Evolutionary conservation across 1,140 invertebrate species (phyloP), one percentile per base, ranked within the genome.

Genomic region (Drosophila busckii): DNA sequence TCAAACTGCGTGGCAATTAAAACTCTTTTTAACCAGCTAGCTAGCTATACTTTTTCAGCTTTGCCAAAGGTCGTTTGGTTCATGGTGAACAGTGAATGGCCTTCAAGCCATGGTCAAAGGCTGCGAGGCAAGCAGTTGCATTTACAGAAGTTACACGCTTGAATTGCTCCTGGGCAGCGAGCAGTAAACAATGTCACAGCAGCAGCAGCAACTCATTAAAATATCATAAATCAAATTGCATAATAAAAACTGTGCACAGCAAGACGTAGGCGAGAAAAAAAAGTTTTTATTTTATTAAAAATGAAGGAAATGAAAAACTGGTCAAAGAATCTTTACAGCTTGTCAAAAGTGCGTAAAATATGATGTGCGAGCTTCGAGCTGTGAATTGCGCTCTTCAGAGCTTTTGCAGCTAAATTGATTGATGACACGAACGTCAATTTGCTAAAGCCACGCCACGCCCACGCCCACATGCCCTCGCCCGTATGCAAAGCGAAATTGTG

Each of bases 351-450:
- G 75, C 40, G 45, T 50, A 50, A 59, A 63, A 63, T 52, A 75
- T 76, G 66, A 65, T 76, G 66, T 60, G 60, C 28, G 37, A 54
- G 50, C 38, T 31, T n/a, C n/a, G 12, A 17, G 22, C 19, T 23
- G 64, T 23, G 16, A 29, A 25, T 8, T 20, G 41, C 12, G 16
- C 8, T 28, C 29, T n/a, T n/a, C n/a, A n/a, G 16, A 50, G 44
- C 68, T 71, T 50, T n/a, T 78, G 73, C 71, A 76, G 35, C 41
- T 50, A 52, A 68, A 82, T 80, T 80, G 75, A 80, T 80, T 80
- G 69, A 80, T 80, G 75, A 80, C 75, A 83, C 62, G 65, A n/a
- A 56, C 69, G 75, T 80, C 75, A 80, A 80, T 82, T 80, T 68
- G 61, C 65, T 55, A 23, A 29, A 53, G 68, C 45, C 50, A 29